phyloP scores from a whole-genome alignment of 2,888 invertebrate species.

The Drosophila robusta region DNA sequence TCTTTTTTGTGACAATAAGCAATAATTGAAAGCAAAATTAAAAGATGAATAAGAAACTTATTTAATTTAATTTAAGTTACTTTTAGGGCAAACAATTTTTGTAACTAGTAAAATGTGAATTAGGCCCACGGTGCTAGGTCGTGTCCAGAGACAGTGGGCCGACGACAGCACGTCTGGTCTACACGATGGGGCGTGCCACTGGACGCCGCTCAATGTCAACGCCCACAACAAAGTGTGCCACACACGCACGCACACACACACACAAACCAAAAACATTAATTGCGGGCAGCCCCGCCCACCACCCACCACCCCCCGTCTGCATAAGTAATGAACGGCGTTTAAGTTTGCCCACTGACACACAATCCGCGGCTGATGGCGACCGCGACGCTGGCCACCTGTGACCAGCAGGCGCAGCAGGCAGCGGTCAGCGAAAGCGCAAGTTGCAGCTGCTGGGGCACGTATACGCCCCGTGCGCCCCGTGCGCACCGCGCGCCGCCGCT shows the following conservation, averaged over 20 bases:
- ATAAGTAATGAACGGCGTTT: constrained; percentile 20
- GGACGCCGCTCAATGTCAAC: constrained; percentile 69
- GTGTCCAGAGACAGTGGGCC: constrained; percentile 17
- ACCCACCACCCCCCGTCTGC: background rate
- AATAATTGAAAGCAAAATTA: too few relatives aligned
- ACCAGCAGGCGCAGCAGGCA: constrained; percentile 54
- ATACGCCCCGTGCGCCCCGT: constrained; percentile 52
- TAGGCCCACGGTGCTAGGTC: constrained; percentile 9
- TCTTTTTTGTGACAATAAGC: too few relatives aligned
- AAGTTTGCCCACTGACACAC: constrained; percentile 26
- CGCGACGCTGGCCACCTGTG: constrained; percentile 61
- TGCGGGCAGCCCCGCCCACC: constrained; percentile 2
- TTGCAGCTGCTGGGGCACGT: constrained; percentile 49
- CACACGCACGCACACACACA: constrained; percentile 25
- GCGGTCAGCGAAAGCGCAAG: constrained; percentile 71
- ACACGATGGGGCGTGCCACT: constrained; percentile 27
- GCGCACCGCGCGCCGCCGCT: constrained; percentile 41
- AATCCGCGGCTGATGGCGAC: constrained; percentile 5
- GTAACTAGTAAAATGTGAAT: background rate
- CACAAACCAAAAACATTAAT: constrained; percentile 25
- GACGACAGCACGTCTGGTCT: constrained; percentile 53
- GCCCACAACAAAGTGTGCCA: constrained; percentile 61
- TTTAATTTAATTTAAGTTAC: too few relatives aligned
- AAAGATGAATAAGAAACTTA: too few relatives aligned
- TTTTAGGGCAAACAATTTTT: too few relatives aligned